Percentiles rank a stretch among this genome's conserved stretches.
Conservation (phyloP, 2,888 invertebrate genomes). For the Troides oblongomaculatus region DNA sequence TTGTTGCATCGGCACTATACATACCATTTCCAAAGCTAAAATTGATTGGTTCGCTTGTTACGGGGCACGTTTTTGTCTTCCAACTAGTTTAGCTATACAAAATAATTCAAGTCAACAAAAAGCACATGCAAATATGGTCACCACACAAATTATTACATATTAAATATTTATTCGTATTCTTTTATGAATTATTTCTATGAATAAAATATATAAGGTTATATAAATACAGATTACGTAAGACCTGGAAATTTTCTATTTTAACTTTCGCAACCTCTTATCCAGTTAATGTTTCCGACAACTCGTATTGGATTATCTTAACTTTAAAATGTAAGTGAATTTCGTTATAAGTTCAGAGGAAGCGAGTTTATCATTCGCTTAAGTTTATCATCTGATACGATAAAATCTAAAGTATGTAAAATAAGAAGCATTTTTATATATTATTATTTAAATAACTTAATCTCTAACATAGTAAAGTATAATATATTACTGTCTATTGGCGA, state of each 20-base stretch:
- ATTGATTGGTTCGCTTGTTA: conserved; percentile 21
- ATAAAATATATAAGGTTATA: no score
- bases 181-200: no score
- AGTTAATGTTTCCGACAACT: conserved; percentile 19
- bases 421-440: no score
- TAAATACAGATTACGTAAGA: not conserved
- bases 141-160: not conserved
- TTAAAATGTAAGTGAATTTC: conserved; percentile 23
- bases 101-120: not conserved
- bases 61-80: conserved; percentile 12
- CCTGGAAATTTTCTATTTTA: conserved; percentile 2
- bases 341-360: conserved; percentile 7
- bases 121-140: not conserved
- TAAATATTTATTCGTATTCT: no score
- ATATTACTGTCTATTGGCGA: no score
- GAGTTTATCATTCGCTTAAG: not conserved
- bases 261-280: conserved; percentile 13
- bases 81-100: conserved; percentile 1
- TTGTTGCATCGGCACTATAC: conserved; percentile 20
- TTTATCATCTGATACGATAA: no score
- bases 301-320: conserved; percentile 19
- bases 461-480: no score
- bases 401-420: no score
- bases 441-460: no score
- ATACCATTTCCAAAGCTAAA: conserved; percentile 24